Evolutionary conservation across 2,113 vertebrate genomes (phyloP).

Genomic region (Aegotheles bennettii): DNA sequence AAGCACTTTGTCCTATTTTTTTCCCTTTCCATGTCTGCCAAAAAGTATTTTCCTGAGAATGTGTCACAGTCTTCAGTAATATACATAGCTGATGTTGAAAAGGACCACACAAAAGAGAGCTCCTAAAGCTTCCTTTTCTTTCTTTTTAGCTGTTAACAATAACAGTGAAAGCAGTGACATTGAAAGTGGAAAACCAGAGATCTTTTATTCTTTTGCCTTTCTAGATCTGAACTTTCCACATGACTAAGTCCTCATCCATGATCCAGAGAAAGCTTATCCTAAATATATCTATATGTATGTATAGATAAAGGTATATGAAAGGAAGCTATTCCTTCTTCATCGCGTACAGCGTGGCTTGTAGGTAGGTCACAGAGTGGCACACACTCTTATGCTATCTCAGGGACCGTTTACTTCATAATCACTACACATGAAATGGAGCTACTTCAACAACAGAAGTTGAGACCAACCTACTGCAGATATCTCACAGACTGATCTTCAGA

Average conservation of each 20-base stretch:
- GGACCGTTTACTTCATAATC: background rate
- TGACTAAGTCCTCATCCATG: background rate
- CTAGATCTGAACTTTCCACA: background rate
- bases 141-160: background rate
- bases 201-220: constrained; percentile 11
- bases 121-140: background rate
- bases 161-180: background rate
- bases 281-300: background rate
- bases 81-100: background rate
- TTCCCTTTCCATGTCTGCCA: background rate
- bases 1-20: background rate
- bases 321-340: background rate
- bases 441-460: background rate
- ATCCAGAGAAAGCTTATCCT: background rate
- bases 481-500: background rate
- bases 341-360: background rate
- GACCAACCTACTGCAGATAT: background rate
- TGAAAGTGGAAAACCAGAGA: background rate
- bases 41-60: background rate
- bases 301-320: background rate
- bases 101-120: background rate
- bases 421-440: background rate
- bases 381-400: background rate
- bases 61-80: background rate
- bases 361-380: background rate